Conservation (phyloP, 2,888 invertebrate genomes). For the Dermolepida albohirtum region DNA sequence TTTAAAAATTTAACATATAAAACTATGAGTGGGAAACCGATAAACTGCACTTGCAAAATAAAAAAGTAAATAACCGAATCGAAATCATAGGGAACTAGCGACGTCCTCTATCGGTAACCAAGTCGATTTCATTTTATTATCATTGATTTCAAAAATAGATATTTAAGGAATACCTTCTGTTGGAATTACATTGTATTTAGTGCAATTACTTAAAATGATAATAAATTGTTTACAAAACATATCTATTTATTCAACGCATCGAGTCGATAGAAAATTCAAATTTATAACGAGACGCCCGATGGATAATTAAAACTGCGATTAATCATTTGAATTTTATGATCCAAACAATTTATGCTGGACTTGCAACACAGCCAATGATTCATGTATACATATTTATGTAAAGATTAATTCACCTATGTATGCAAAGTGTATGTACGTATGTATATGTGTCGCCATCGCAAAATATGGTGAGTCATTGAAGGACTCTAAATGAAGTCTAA, state of each 20-base stretch:
- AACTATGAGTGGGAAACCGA: neutral
- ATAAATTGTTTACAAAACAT: no score
- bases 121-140: no score
- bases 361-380: conserved; percentile 36
- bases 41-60: neutral
- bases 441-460: conserved; percentile 16
- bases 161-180: no score
- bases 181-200: no score
- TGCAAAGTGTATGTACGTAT: neutral
- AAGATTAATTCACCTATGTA: conserved; percentile 39
- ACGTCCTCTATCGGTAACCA: no score
- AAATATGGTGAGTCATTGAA: conserved; percentile 20
- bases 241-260: no score
- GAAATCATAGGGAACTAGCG: no score
- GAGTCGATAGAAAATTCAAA: neutral
- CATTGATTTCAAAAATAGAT: no score
- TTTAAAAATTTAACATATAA: conserved; percentile 5
- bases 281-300: neutral
- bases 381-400: conserved; percentile 41
- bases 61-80: neutral
- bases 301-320: conserved; percentile 21
- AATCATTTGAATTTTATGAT: conserved; percentile 18
- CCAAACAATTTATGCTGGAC: conserved; percentile 23
- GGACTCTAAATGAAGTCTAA: conserved; percentile 10
- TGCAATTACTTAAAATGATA: no score